Percentiles rank a stretch among this genome's conserved stretches.
Conservation (phyloP, 2,888 invertebrate genomes). For the Archips xylosteana region DNA sequence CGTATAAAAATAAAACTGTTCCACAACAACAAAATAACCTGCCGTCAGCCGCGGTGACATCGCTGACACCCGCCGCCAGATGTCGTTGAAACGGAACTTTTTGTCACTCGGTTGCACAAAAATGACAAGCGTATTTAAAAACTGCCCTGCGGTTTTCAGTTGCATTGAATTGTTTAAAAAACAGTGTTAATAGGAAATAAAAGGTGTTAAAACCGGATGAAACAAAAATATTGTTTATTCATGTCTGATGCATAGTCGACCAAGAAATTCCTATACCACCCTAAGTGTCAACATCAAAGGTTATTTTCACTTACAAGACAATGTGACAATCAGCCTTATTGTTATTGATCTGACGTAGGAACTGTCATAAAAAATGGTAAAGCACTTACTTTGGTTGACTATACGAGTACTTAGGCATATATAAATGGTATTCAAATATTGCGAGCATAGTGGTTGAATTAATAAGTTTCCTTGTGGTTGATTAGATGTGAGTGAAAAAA, state of each 20-base stretch:
- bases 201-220: background rate
- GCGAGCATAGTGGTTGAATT: background rate
- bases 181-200: no score
- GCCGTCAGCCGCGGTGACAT: conserved; percentile 28
- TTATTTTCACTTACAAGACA: no score
- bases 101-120: conserved; percentile 40
- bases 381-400: no score
- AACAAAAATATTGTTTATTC: background rate
- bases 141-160: conserved; percentile 50
- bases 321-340: no score
- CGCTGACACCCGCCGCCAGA: conserved; percentile 50
- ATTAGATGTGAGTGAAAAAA: no score
- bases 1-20: background rate
- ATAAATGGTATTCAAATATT: background rate
- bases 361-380: no score
- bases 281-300: no score
- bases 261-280: no score
- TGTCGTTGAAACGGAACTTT: conserved; percentile 46
- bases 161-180: conserved; percentile 19
- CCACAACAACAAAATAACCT: conserved; percentile 1
- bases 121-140: conserved; percentile 51
- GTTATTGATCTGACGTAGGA: no score
- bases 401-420: no score
- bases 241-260: no score
- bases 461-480: no score